Conservation (phyloP, 1,140 invertebrate species). For the Pseudomyrmex concolor region DNA sequence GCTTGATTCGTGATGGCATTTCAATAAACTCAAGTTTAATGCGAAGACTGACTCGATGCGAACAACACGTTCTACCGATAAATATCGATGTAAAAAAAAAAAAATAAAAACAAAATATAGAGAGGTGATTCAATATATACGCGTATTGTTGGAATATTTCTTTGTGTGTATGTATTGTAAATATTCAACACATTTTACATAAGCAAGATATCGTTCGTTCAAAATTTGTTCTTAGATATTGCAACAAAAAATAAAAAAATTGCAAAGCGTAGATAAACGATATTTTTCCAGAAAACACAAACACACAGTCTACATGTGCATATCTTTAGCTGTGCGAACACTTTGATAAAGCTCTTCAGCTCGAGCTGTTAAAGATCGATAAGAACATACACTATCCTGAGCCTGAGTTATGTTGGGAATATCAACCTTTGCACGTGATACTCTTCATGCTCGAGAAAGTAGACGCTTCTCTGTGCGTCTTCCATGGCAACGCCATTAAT, state of each 20-base stretch:
- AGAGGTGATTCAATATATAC: background rate
- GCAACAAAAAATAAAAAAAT: background rate
- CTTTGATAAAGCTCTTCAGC: conserved; percentile 28
- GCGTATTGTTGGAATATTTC: background rate
- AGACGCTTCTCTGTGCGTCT: conserved; percentile 28
- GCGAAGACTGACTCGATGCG: conserved; percentile 25
- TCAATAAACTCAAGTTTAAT: conserved; percentile 69
- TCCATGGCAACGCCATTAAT: conserved; percentile 23
- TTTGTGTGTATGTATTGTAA: background rate
- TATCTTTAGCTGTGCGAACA: conserved; percentile 24
- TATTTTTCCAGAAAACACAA: background rate
- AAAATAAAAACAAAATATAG: too few relatives aligned
- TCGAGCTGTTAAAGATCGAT: conserved; percentile 64
- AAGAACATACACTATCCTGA: conserved; percentile 23
- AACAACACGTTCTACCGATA: conserved; percentile 31
- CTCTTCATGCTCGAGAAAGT: conserved; percentile 23
- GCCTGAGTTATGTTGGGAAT: conserved; percentile 33
- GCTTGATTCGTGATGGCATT: conserved; percentile 75
- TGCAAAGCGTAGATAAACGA: background rate
- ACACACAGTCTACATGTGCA: background rate
- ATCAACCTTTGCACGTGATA: conserved; percentile 33
- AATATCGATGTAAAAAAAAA: conserved; percentile 10
- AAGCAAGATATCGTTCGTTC: background rate
- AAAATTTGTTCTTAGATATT: background rate
- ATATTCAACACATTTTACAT: background rate